Evolutionary conservation across 2,797 vertebrate genomes (phyloP), one percentile per base, ranked within the genome.

Genomic region (Pangasius sanitwongsei): DNA sequence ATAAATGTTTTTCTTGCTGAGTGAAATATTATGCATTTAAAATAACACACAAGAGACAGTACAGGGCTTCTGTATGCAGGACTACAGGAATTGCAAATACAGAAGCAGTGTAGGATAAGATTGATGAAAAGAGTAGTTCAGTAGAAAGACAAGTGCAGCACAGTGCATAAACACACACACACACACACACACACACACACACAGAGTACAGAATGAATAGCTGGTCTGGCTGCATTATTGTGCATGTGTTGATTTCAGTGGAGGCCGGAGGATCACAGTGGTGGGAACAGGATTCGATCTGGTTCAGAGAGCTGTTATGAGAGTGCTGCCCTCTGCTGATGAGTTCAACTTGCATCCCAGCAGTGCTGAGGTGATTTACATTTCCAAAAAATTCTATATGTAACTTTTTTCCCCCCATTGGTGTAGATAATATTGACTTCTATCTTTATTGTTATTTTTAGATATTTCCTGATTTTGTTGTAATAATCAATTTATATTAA

Each of bases 181-280:
- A n/a, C 13, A 13, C 34, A 41, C 20, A 13, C 67, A 34, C 13
- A 34, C 31, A 20, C 31, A n/a, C 15, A 9, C n/a, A 11, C 7
- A 31, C 18, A 28, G 23, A 83, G 23, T 25, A 6, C n/a, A 57
- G 55, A 59, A 18, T 82, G 31, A 41, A 41, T 50, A 82, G 23
- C 59, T 31, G 65, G 2, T 53, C 53, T 81, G 50, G n/a, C 41
- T 61, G 28, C 57, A 77, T 80, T 85, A 28, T 20, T 70, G 16
- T 94, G 86, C 87, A 91, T 85, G 6, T 81, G 61, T 87, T 81
- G 87, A 59, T 90, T 89, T 55, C 92, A 99, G 98, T 2, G 98
- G 98, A 44, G 98, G 98, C 78, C 96, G 98, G 74, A 97, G 91
- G 91, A 98, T 99, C 81, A 94, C 92, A 11, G 96, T 98, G 83